Conservation (phyloP, 2,888 invertebrate genomes). For the Pollenia labialis region DNA sequence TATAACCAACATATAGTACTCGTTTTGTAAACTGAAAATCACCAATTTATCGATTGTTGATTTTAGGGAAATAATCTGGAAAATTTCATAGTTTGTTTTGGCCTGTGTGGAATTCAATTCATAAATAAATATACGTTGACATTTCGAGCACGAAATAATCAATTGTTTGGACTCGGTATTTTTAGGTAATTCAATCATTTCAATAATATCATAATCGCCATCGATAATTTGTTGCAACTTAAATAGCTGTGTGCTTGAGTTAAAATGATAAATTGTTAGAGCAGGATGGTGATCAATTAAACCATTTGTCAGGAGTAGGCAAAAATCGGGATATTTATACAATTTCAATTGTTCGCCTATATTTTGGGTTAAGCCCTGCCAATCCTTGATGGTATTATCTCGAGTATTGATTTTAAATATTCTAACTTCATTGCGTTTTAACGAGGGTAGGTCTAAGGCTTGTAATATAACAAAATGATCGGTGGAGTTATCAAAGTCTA, state of each 20-base stretch:
- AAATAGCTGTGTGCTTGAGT: slow-evolving; percentile 74
- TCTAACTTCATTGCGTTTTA: slow-evolving; percentile 78
- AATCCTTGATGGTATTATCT: slow-evolving; percentile 76
- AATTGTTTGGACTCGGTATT: slow-evolving; percentile 75
- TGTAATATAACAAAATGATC: slow-evolving; percentile 77
- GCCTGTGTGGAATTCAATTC: slow-evolving; percentile 29
- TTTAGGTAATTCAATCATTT: slow-evolving; percentile 72
- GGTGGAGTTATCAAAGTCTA: slow-evolving; percentile 41
- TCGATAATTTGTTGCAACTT: slow-evolving; percentile 78
- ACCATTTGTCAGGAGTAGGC: slow-evolving; percentile 75
- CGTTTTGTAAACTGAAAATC: slow-evolving; percentile 76
- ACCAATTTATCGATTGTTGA: slow-evolving; percentile 77
- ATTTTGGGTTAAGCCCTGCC: slow-evolving; percentile 78
- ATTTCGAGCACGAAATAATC: slow-evolving; percentile 78
- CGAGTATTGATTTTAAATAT: slow-evolving; percentile 76
- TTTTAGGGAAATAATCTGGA: slow-evolving; percentile 79
- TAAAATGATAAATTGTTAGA: slow-evolving; percentile 77
- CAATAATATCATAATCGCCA: slow-evolving; percentile 80
- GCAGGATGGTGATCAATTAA: slow-evolving; percentile 75
- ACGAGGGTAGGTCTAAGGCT: slow-evolving; percentile 73
- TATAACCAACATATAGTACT: slow-evolving; percentile 78
- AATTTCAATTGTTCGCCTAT: slow-evolving; percentile 78
- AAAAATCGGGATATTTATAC: slow-evolving; percentile 59
- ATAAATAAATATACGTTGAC: slow-evolving; percentile 78
- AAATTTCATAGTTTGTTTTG: slow-evolving; percentile 72